These are phyloP conservation scores for Alloscopus bannaensis DNA, from an alignment of 2,888 invertebrate genomes.

Conservation along the genomic window DNA sequence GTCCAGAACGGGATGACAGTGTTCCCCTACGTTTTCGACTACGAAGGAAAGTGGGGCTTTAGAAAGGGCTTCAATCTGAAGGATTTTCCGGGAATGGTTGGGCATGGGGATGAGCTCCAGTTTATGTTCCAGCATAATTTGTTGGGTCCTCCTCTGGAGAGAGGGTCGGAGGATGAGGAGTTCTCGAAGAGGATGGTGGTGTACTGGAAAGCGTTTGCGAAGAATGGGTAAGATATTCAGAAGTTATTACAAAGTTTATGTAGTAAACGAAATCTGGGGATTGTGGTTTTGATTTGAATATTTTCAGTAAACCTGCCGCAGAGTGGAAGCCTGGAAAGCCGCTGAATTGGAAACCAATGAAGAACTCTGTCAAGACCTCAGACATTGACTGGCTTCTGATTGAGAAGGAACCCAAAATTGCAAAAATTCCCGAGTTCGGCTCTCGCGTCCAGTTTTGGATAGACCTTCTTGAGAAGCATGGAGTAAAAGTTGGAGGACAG, in stretches of 20 bases:
- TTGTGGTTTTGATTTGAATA: not conserved
- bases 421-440: not conserved
- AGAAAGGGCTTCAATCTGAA: not conserved
- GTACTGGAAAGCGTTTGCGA: constrained; percentile 4
- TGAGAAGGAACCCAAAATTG: not conserved
- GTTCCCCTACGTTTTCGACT: constrained; percentile 13
- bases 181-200: not conserved
- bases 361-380: not conserved
- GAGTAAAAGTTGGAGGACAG: not conserved
- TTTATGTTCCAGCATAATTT: constrained; percentile 5
- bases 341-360: not conserved
- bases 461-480: not conserved
- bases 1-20: constrained; percentile 22
- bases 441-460: not conserved
- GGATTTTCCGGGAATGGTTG: constrained; percentile 26
- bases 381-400: not conserved
- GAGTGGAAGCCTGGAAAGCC: not conserved
- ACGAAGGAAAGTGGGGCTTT: not conserved
- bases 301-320: not conserved
- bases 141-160: not conserved
- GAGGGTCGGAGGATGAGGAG: not conserved
- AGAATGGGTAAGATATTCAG: not conserved
- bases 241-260: not conserved
- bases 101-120: constrained; percentile 36
- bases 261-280: not conserved